Base-by-base conservation (phyloP, 37 sponge, comb jelly and placozoan genomes). In the Geodia barretti region DNA sequence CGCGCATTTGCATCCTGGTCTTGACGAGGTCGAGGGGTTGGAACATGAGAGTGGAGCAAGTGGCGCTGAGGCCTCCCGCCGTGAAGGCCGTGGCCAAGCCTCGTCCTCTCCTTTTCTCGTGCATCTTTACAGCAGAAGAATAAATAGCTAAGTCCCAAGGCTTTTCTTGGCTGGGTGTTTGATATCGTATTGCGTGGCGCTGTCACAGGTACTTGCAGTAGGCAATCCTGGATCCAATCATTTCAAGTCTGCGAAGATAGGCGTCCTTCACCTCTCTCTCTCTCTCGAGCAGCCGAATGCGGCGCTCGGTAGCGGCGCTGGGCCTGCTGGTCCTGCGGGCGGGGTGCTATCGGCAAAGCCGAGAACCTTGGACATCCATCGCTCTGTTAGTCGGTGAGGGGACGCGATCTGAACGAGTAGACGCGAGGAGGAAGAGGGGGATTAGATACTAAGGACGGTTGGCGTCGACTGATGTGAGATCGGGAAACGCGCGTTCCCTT, bases 11-110 rank as follows among this genome's bases (percentile, higher is more conserved):
- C 64, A 93, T 80, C 40, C 92, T 78, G 1, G 97, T 97, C 79
- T 97, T 97, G 65, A 97, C 78, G 11, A 93, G 75, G 68, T 93
- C 97, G n/a, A 97, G 47, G 0, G 97, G 97, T 65, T 97, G 97
- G 35, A 97, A 92, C 47, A 91, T 66, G 19, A 84, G 38, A 38
- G 94, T 88, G 0, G 89, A 80, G 28, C 75, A 39, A 1, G 83
- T 25, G 3, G 89, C 97, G 62, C 97, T 97, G 39, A 88, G 35
- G 26, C 87, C 83, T 5, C 94, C 97, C 33, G 84, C 81, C 17
- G 83, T 59, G n/a, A 97, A 88, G 40, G 94, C 73, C 3, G 81
- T 82, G 23, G 70, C 24, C 8, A 43, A 35, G 28, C 75, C 83
- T 0, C 47, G 28, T 28, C 36, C 35, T 7, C 69, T 68, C 32